Conservation (phyloP, 2,888 invertebrate species). For the Pterobdella sp. region DNA sequence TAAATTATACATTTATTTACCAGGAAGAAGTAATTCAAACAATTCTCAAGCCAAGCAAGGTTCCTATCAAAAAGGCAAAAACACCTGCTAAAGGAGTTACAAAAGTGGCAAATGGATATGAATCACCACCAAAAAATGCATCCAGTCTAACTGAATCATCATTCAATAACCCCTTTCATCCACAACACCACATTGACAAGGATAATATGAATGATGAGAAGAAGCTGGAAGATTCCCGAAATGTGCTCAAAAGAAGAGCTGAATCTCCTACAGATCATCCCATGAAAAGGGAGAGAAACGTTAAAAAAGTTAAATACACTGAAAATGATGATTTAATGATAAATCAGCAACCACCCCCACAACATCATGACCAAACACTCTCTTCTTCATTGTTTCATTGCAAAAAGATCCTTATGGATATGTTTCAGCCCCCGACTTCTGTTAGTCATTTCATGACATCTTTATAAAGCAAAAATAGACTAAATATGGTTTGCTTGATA, state of each 20-base stretch:
- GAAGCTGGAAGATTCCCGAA: neutral
- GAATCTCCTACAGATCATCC: neutral
- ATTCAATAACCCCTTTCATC: too few relatives aligned
- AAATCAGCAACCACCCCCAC: neutral
- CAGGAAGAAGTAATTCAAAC: neutral
- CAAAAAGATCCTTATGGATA: neutral
- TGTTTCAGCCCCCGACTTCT: neutral
- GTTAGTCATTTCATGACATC: neutral
- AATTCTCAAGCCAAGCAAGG: neutral
- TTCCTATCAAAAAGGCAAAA: neutral
- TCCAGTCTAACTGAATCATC: too few relatives aligned
- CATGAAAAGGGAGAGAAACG: conserved; percentile 5
- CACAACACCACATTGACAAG: neutral
- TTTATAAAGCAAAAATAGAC: too few relatives aligned
- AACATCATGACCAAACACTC: neutral
- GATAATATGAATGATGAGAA: neutral
- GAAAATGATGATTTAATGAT: neutral
- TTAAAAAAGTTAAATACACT: neutral
- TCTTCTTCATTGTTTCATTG: neutral
- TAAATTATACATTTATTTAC: neutral
- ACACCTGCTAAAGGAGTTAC: neutral
- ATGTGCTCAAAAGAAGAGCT: neutral
- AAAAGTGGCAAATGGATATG: neutral
- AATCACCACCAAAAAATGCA: neutral
- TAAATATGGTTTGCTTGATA: too few relatives aligned